A percentile compares a stretch with the other conserved stretches of the same genome.
Conservation (phyloP, 1,140 invertebrate genomes). For the Drosophila melanogaster region DNA sequence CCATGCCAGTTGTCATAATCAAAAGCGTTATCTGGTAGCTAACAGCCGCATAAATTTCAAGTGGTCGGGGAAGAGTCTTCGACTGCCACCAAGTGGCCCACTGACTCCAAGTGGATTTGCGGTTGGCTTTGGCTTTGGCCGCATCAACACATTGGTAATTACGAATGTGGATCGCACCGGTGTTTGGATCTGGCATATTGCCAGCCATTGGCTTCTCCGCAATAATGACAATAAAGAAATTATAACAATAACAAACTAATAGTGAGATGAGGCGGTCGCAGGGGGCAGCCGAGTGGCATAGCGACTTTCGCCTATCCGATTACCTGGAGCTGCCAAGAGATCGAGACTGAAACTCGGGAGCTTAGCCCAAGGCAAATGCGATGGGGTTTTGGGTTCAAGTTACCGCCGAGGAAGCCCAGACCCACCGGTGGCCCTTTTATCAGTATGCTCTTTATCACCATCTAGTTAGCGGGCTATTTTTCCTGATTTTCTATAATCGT, state of each 20-base stretch:
- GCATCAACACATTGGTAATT: conserved; percentile 69
- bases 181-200: conserved; percentile 35
- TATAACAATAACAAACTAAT: conserved; percentile 81
- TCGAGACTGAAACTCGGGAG: conserved; percentile 10
- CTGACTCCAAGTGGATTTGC: conserved; percentile 75
- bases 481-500: background rate
- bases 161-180: conserved; percentile 37
- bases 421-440: conserved; percentile 29
- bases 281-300: conserved; percentile 23
- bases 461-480: background rate
- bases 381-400: conserved; percentile 44
- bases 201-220: conserved; percentile 51
- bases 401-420: conserved; percentile 39
- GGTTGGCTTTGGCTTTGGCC: conserved; percentile 66
- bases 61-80: conserved; percentile 57
- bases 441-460: conserved; percentile 14
- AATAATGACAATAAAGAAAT: conserved; percentile 78
- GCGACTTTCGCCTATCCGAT: conserved; percentile 79
- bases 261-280: conserved; percentile 38
- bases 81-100: conserved; percentile 42
- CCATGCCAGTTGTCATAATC: conserved; percentile 75
- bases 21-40: conserved; percentile 81
- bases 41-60: conserved; percentile 80
- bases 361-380: conserved; percentile 15
- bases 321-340: conserved; percentile 48